These are phyloP conservation scores for Gadopsis marmoratus DNA, from an alignment of 2,797 vertebrate genomes.

Conservation along the genomic window DNA sequence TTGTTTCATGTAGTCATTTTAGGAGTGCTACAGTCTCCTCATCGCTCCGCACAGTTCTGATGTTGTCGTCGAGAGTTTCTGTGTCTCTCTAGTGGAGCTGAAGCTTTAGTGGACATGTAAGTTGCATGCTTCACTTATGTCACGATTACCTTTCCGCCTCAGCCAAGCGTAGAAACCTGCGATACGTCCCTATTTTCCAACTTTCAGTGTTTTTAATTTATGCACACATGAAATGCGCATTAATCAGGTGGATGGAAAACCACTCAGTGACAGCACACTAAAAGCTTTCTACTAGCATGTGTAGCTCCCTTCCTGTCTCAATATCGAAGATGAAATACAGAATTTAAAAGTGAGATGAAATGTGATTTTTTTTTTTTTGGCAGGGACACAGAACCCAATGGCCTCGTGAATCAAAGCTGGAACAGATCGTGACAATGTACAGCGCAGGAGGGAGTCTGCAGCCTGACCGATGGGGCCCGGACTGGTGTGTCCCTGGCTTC, in stretches of 20 bases:
- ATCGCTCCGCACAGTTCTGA: background rate
- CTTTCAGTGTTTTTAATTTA: background rate
- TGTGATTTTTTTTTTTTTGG: slow-evolving; percentile 6
- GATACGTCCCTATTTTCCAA: background rate
- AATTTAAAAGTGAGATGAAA: slow-evolving; percentile 7
- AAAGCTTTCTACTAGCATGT: background rate
- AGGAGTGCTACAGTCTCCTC: background rate
- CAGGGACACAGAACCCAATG: background rate
- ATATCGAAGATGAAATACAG: background rate
- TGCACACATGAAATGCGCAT: background rate
- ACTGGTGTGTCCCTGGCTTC: background rate
- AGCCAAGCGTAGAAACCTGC: background rate
- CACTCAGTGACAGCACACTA: background rate
- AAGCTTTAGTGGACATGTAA: background rate
- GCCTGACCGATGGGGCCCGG: background rate
- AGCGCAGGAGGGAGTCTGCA: background rate
- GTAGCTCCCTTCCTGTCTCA: background rate
- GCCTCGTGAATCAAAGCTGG: background rate
- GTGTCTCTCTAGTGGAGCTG: background rate
- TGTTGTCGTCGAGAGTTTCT: background rate
- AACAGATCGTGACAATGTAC: background rate
- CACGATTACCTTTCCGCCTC: background rate
- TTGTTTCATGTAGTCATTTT: background rate
- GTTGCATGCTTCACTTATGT: background rate
- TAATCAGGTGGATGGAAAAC: background rate